Conservation (phyloP, 2,888 invertebrate species). For the Altica lythri region DNA sequence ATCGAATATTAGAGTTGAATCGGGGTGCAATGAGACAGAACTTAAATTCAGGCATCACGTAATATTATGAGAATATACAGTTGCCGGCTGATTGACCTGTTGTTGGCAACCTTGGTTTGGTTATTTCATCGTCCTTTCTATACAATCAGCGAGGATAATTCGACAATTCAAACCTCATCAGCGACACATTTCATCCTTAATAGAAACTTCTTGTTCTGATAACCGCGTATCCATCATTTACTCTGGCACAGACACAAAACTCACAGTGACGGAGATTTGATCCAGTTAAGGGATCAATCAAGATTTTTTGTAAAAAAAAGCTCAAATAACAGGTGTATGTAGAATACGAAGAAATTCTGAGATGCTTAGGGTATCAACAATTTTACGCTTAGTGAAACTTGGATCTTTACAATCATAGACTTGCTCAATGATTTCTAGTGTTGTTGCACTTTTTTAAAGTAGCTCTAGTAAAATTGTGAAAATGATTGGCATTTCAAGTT, state of each 20-base stretch:
- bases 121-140: slow-evolving; percentile 43
- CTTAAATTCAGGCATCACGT: slow-evolving; percentile 33
- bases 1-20: slow-evolving; percentile 27
- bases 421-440: too few relatives aligned
- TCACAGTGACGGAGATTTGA: too few relatives aligned
- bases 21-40: slow-evolving; percentile 26
- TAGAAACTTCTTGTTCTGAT: slow-evolving; percentile 54
- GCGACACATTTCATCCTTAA: slow-evolving; percentile 57
- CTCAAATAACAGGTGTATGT: too few relatives aligned
- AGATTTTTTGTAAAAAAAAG: too few relatives aligned
- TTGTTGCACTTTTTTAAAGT: too few relatives aligned
- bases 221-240: slow-evolving; percentile 37
- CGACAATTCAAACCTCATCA: slow-evolving; percentile 58
- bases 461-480: too few relatives aligned
- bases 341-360: too few relatives aligned
- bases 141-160: slow-evolving; percentile 57
- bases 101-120: slow-evolving; percentile 38
- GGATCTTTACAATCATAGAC: too few relatives aligned
- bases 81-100: slow-evolving; percentile 31
- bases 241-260: slow-evolving; percentile 1
- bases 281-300: too few relatives aligned
- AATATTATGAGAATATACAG: slow-evolving; percentile 29
- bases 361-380: too few relatives aligned
- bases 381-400: too few relatives aligned
- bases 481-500: too few relatives aligned